Conservation (phyloP, 2,797 vertebrate species). For the Falco berigora region DNA sequence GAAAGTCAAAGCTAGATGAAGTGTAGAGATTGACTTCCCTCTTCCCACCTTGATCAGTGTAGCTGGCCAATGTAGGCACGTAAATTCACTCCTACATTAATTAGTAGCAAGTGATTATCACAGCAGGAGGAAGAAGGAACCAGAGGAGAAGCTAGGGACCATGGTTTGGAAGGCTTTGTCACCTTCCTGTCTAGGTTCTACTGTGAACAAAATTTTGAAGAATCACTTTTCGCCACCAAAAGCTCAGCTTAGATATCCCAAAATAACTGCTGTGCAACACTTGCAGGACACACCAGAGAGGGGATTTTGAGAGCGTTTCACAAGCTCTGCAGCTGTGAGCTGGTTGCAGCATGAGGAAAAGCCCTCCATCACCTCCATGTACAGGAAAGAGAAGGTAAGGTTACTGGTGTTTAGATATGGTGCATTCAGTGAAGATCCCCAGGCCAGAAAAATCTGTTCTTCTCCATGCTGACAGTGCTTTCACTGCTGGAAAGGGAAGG, state of each 20-base stretch:
- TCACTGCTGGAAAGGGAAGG: neutral
- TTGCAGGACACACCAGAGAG: neutral
- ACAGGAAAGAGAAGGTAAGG: conserved; percentile 71
- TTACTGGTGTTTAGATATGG: neutral
- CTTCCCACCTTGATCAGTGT: neutral
- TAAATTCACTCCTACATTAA: neutral
- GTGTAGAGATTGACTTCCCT: neutral
- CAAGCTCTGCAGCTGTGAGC: neutral
- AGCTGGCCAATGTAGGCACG: neutral
- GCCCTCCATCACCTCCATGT: conserved; percentile 28
- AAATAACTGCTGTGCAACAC: neutral
- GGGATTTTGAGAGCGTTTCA: neutral
- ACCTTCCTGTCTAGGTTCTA: neutral
- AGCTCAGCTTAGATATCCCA: neutral
- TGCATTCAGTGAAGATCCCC: neutral
- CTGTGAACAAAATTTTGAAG: neutral
- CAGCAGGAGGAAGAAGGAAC: neutral
- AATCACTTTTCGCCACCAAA: neutral
- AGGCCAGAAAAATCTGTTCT: neutral
- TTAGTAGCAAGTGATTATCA: neutral
- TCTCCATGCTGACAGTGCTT: neutral
- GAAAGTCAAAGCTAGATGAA: neutral
- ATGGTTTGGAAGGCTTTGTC: neutral
- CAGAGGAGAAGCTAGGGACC: neutral
- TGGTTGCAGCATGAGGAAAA: conserved; percentile 75